phyloP scores from a whole-genome alignment of 2,113 vertebrate species.

The Pseudolaguvia tuberculata region DNA sequence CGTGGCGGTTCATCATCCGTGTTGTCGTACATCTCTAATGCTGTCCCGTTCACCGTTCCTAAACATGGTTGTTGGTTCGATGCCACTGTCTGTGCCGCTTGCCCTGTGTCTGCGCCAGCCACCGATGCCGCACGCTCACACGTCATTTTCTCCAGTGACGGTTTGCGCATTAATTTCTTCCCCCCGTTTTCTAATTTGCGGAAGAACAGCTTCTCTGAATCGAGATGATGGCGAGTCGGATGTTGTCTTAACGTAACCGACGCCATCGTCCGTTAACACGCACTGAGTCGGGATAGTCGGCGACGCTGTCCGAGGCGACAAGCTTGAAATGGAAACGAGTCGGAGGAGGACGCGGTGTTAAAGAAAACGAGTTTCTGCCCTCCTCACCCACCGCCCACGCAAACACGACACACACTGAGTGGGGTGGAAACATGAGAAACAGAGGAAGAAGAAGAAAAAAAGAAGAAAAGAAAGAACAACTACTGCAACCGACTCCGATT shows the following conservation, averaged over 20 bases:
- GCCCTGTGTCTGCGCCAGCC: background rate
- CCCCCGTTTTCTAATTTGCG: constrained; percentile 55
- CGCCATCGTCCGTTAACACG: constrained; percentile 70
- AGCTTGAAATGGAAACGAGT: constrained; percentile 44
- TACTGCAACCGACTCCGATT: background rate
- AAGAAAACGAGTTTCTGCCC: constrained; percentile 40
- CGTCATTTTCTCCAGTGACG: constrained; percentile 41
- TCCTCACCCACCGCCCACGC: constrained; percentile 1
- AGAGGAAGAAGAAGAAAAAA: no score
- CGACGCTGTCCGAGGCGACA: constrained; percentile 51
- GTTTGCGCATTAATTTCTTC: constrained; percentile 49
- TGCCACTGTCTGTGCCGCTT: constrained; percentile 29
- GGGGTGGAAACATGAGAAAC: background rate
- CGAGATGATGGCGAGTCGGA: constrained; percentile 63
- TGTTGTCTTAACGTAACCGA: constrained; percentile 71
- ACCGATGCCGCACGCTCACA: constrained; percentile 2
- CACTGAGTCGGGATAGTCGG: constrained; percentile 51
- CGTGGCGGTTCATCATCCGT: constrained; percentile 20
- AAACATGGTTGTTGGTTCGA: constrained; percentile 29
- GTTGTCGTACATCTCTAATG: constrained; percentile 9
- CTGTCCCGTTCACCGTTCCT: constrained; percentile 3
- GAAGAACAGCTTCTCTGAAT: constrained; percentile 54
- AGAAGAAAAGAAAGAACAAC: background rate
- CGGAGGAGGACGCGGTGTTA: constrained; percentile 52
- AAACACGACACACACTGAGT: background rate